Percentiles rank a stretch among this genome's conserved stretches.
These are phyloP conservation scores for Drosophila virilis DNA, from an alignment of 1,140 invertebrate genomes.

Conservation along the genomic window DNA sequence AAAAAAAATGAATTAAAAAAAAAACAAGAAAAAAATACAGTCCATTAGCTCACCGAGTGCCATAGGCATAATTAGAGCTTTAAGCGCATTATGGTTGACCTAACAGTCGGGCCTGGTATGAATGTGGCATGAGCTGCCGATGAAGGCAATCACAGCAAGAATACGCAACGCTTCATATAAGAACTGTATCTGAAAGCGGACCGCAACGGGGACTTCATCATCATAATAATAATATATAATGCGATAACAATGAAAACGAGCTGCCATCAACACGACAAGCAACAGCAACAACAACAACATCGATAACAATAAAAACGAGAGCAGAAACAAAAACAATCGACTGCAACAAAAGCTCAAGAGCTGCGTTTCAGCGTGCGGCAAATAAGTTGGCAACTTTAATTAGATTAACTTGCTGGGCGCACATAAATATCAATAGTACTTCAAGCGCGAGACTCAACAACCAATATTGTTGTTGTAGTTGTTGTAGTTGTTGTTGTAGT, in stretches of 20 bases:
- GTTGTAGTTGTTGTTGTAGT: not conserved
- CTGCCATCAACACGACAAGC: slow-evolving; percentile 12
- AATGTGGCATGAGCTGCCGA: slow-evolving; percentile 9
- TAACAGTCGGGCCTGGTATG: not conserved
- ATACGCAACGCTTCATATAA: not conserved
- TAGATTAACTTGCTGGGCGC: slow-evolving; percentile 50
- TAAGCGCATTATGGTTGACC: slow-evolving; percentile 50
- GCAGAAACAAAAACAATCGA: not conserved
- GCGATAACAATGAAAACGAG: slow-evolving; percentile 48
- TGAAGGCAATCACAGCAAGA: slow-evolving; percentile 31
- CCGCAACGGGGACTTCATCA: slow-evolving; percentile 2
- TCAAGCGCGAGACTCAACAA: not conserved
- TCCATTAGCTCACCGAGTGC: slow-evolving; percentile 50
- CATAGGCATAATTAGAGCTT: slow-evolving; percentile 38
- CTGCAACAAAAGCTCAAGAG: slow-evolving; percentile 1
- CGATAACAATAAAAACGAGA: slow-evolving; percentile 9
- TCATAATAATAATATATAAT: slow-evolving; percentile 41
- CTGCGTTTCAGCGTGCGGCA: slow-evolving; percentile 3
- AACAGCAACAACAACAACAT: slow-evolving; percentile 36
- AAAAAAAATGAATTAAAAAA: not conserved
- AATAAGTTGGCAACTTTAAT: slow-evolving; percentile 59
- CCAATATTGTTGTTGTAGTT: slow-evolving; percentile 1
- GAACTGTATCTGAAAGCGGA: not conserved
- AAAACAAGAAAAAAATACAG: not conserved
- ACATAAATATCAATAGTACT: slow-evolving; percentile 41